Base-by-base conservation (phyloP, 2,797 vertebrate species). In the Lutjanus campechanus region DNA sequence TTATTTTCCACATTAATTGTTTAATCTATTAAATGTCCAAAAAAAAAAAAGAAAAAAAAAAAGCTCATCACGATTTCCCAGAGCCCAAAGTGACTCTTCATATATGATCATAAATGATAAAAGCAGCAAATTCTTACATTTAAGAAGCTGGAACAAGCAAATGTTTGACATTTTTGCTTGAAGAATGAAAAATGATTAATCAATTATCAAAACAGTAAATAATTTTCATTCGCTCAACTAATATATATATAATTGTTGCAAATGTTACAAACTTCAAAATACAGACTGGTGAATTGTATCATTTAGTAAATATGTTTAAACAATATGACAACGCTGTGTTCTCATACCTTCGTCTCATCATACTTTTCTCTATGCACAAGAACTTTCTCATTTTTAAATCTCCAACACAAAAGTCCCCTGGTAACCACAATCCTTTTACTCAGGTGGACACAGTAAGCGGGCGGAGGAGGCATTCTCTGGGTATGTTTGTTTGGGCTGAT, bases 401-500 rank as follows among this genome's bases (percentile, higher is more conserved):
- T 63, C 44, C 2, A 11, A 63, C 83, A 85, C 60, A 84, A 88
- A 89, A 74, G 46, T 64, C 77, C 64, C 82, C 56, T 43, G 56
- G 19, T 62, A 86, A 76, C 43, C 51, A 73, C 53, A 86, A 91
- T 91, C 89, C 84, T 83, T 82, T 58, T 66, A 82, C 87, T 36
- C 82, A 90, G 82, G 88, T 88, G 77, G 61, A 87, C 79, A 73
- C 76, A 79, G 74, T 84, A 72, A 84, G 77, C 41, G n/a, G 22
- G 46, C 66, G 44, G 53, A 77, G 73, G 86, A 84, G 64, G 60
- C 68, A 85, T 90, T 86, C 75, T 75, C 77, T 79, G 80, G 50
- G 66, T 71, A 53, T 77, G 76, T 85, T 89, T 88, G 79, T 89
- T 89, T 85, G 66, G 64, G 69, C 80, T 90, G 81, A 89, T 91